phyloP scores from a whole-genome alignment of 2,113 vertebrate species.

The Cephalopterus ornatus region DNA sequence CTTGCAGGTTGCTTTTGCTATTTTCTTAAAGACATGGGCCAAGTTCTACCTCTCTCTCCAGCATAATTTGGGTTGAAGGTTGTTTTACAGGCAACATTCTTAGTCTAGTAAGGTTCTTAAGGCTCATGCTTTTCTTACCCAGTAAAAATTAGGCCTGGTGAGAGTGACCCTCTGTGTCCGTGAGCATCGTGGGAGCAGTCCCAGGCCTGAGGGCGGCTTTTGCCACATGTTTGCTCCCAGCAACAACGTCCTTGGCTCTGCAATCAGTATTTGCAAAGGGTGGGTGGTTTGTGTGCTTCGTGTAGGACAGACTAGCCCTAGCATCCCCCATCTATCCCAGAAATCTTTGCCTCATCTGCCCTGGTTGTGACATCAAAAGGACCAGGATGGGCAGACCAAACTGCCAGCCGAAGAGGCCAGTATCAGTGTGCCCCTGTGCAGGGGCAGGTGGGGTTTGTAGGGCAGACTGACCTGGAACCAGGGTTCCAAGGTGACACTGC shows the following conservation, averaged over 20 bases:
- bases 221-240: not conserved
- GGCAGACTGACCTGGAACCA: not conserved
- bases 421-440: accelerated
- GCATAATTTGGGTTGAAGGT: not conserved
- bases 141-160: not conserved
- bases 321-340: not conserved
- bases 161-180: not conserved
- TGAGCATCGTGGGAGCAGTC: not conserved
- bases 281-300: not conserved
- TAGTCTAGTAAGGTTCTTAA: not conserved
- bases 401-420: not conserved
- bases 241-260: not conserved
- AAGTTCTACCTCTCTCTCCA: not conserved
- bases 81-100: not conserved
- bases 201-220: accelerated
- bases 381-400: not conserved
- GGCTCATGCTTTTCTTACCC: not conserved
- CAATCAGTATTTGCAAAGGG: not conserved
- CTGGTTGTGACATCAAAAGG: not conserved
- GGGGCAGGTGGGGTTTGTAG: not conserved
- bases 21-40: not conserved
- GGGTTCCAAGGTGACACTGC: not conserved
- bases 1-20: not conserved
- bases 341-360: not conserved
- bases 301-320: not conserved